A percentile compares a stretch with the other conserved stretches of the same genome.
Evolutionary conservation across 2,888 invertebrate species (phyloP).

Genomic region (Aphodius granarius): DNA sequence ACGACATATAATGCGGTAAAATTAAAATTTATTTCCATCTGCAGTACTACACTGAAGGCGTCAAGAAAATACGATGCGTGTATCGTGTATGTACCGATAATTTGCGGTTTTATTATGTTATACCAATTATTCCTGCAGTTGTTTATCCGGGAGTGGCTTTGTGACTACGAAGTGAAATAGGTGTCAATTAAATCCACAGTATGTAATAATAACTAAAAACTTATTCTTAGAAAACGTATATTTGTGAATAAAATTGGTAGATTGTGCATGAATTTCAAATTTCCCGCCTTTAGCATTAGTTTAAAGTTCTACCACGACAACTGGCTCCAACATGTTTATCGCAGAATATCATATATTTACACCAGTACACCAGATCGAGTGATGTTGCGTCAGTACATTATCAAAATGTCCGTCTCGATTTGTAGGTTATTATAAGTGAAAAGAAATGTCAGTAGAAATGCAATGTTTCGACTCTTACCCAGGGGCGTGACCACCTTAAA

Average conservation of each 20-base stretch:
- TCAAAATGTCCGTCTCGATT: background rate
- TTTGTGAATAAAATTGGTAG: background rate
- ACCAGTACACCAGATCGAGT: no score
- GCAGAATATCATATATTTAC: no score
- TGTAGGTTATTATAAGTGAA: background rate
- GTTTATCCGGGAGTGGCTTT: background rate
- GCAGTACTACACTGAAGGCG: background rate
- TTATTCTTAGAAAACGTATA: background rate
- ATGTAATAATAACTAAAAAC: background rate
- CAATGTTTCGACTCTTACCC: background rate
- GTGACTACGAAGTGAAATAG: background rate
- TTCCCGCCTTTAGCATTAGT: no score
- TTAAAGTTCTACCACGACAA: no score
- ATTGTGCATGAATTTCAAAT: background rate
- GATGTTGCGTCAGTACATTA: no score
- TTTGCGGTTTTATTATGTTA: background rate
- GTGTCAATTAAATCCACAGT: background rate
- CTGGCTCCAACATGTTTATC: no score
- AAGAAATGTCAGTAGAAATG: background rate
- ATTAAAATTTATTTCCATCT: background rate
- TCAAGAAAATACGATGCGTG: background rate
- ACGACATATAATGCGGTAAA: background rate
- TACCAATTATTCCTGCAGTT: background rate
- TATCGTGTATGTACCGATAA: background rate
- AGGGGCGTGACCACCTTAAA: background rate